Evolutionary conservation across 2,888 invertebrate genomes (phyloP).

Genomic region (Chouioia cunea): DNA sequence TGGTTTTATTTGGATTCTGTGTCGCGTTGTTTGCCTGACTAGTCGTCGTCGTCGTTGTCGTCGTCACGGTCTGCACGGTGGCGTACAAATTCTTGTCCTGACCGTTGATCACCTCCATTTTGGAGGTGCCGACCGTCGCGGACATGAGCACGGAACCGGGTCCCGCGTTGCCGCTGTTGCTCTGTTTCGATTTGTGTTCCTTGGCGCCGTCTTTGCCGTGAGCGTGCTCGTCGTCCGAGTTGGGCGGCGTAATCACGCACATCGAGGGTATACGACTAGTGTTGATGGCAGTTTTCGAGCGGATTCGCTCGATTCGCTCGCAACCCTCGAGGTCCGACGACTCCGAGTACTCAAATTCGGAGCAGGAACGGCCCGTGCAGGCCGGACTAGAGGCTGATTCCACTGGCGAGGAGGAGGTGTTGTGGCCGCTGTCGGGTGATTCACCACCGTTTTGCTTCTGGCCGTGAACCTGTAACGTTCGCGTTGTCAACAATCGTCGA

Average conservation of each 20-base stretch:
- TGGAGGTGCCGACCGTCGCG: constrained; percentile 65
- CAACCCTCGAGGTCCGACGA: constrained; percentile 90
- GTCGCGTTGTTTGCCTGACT: constrained; percentile 35
- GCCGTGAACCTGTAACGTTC: constrained; percentile 66
- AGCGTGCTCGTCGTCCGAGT: constrained; percentile 86
- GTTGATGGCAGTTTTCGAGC: constrained; percentile 88
- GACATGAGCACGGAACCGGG: constrained; percentile 62
- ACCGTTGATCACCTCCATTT: constrained; percentile 66
- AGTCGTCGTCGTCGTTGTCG: constrained; percentile 42
- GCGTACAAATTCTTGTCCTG: constrained; percentile 66
- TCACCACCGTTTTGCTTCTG: constrained; percentile 75
- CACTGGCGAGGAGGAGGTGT: constrained; percentile 84
- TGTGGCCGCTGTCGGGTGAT: constrained; percentile 85
- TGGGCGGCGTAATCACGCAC: constrained; percentile 90
- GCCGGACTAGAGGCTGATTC: constrained; percentile 81
- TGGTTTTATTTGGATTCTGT: constrained; percentile 42
- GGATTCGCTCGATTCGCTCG: constrained; percentile 86
- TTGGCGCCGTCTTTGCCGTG: neutral
- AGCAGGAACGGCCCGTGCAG: constrained; percentile 77
- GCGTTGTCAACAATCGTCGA: neutral
- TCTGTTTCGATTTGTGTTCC: constrained; percentile 60
- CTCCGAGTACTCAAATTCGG: constrained; percentile 88
- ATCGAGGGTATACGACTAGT: constrained; percentile 91
- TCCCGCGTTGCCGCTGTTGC: constrained; percentile 54
- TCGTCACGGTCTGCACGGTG: constrained; percentile 60